phyloP scores from a whole-genome alignment of 2,113 vertebrate genomes.

The Eulacestoma nigropectus region DNA sequence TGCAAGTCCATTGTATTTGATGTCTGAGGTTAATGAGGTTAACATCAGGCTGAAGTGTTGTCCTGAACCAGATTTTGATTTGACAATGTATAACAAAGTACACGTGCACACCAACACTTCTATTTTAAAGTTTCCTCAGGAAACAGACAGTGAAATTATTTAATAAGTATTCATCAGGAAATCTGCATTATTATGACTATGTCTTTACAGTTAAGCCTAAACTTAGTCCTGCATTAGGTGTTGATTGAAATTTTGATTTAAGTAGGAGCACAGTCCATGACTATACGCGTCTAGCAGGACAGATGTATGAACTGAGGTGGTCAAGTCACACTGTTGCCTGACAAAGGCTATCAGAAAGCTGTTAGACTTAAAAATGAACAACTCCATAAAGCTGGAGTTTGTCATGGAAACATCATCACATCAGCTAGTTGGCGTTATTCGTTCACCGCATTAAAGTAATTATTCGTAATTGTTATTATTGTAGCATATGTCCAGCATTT shows the following conservation, averaged over 20 bases:
- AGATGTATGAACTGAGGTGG: background rate
- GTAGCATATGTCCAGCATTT: background rate
- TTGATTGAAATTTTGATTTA: background rate
- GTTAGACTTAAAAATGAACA: background rate
- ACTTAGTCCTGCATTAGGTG: background rate
- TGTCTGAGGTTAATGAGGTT: background rate
- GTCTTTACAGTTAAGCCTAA: background rate
- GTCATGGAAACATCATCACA: background rate
- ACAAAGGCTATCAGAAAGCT: background rate
- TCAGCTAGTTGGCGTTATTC: background rate
- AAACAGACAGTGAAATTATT: background rate
- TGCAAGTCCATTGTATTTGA: background rate
- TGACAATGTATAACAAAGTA: background rate
- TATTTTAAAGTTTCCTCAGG: background rate
- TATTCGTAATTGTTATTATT: slow-evolving; percentile 19
- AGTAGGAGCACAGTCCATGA: background rate
- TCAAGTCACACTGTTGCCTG: background rate
- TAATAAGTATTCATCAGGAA: background rate
- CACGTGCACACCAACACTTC: background rate
- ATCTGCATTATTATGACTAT: background rate
- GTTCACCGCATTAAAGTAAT: background rate
- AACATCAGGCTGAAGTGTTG: background rate
- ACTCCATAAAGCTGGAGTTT: background rate
- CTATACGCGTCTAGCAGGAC: background rate
- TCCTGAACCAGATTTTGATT: background rate